These are phyloP conservation scores for Enteromius unitaeniatus DNA, from an alignment of 2,797 vertebrate genomes.

Conservation along the genomic window DNA sequence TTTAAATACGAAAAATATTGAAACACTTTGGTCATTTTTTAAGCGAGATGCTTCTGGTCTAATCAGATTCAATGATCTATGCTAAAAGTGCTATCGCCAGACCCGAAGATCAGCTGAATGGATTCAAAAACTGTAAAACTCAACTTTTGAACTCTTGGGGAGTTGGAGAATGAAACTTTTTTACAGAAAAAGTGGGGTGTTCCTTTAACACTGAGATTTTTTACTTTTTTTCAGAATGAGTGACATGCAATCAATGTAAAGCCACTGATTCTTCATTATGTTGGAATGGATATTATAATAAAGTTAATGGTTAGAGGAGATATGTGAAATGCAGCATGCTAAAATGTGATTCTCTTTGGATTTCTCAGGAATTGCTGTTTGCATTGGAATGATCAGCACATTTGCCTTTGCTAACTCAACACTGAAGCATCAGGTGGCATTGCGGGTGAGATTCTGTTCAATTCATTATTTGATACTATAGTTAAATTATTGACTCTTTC, in stretches of 20 bases:
- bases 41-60: too few relatives aligned
- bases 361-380: slow-evolving; percentile 90
- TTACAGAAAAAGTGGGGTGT: too few relatives aligned
- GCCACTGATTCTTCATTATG: neutral
- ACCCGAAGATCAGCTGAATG: too few relatives aligned
- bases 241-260: neutral
- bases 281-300: neutral
- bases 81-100: too few relatives aligned
- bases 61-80: too few relatives aligned
- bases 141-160: too few relatives aligned
- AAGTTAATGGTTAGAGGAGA: neutral
- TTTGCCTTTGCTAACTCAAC: slow-evolving; percentile 95
- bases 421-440: slow-evolving; percentile 92
- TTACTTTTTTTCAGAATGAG: neutral
- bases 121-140: too few relatives aligned
- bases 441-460: slow-evolving; percentile 83
- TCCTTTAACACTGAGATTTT: too few relatives aligned
- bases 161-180: too few relatives aligned
- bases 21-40: too few relatives aligned
- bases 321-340: neutral
- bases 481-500: neutral
- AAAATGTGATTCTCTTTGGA: slow-evolving; percentile 41
- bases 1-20: too few relatives aligned
- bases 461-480: neutral
- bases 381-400: slow-evolving; percentile 96